These are phyloP conservation scores for Scaptomyza hsui DNA, from an alignment of 1,140 invertebrate species.

Conservation along the genomic window DNA sequence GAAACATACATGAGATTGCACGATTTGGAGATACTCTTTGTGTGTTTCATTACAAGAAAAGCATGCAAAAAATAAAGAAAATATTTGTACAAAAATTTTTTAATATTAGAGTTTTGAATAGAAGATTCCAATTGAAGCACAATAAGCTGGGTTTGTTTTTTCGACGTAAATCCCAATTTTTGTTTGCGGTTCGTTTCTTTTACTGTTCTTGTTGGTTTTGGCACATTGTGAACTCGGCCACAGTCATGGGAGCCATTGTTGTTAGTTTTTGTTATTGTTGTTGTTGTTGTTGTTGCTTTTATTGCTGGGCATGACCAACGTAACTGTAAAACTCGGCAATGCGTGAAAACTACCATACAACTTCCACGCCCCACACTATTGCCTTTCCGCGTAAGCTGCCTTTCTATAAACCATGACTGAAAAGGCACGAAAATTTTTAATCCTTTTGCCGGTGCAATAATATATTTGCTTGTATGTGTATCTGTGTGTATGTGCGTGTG, in stretches of 20 bases:
- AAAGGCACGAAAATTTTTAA: constrained; percentile 75
- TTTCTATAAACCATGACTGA: constrained; percentile 38
- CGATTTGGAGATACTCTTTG: no score
- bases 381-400: constrained; percentile 20
- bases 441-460: constrained; percentile 74
- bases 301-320: constrained; percentile 48
- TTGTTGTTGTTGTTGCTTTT: constrained; percentile 50
- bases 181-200: neutral
- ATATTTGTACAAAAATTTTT: neutral
- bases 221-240: constrained; percentile 50
- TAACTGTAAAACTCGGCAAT: constrained; percentile 74
- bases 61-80: neutral
- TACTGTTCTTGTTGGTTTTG: constrained; percentile 30
- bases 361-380: constrained; percentile 38
- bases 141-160: neutral
- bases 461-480: constrained; percentile 50
- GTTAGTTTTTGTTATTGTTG: constrained; percentile 37
- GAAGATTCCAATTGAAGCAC: constrained; percentile 4
- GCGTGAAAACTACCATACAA: constrained; percentile 72
- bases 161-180: constrained; percentile 2
- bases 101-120: neutral
- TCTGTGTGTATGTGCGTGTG: constrained; percentile 3
- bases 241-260: constrained; percentile 55
- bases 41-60: no score
- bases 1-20: neutral